Evolutionary conservation across 2,888 invertebrate species (phyloP).

Genomic region (Anorthoa munda): DNA sequence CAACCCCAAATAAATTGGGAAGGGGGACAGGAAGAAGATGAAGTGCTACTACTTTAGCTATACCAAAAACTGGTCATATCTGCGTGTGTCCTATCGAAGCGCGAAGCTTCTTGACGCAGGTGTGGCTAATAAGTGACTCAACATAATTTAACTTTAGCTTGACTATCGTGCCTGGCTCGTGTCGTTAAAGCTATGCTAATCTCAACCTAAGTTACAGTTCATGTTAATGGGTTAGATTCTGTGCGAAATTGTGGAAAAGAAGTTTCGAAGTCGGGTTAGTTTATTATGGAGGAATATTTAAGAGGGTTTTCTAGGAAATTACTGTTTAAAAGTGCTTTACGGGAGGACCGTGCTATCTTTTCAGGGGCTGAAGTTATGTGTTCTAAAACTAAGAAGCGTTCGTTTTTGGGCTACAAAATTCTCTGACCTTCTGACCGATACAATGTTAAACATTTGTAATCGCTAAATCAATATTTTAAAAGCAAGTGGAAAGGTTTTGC

Average conservation of each 20-base stretch:
- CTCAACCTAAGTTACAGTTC: conserved; percentile 57
- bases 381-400: neutral
- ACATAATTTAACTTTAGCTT: conserved; percentile 60
- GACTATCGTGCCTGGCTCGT: conserved; percentile 32
- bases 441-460: too few relatives aligned
- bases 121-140: conserved; percentile 7
- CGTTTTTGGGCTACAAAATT: neutral
- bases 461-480: too few relatives aligned
- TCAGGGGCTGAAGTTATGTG: neutral
- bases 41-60: too few relatives aligned
- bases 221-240: conserved; percentile 60
- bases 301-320: conserved; percentile 33
- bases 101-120: neutral
- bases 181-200: conserved; percentile 60
- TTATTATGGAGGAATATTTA: conserved; percentile 41
- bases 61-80: neutral
- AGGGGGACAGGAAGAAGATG: too few relatives aligned
- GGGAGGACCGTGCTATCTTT: conserved; percentile 12
- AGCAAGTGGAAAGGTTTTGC: too few relatives aligned
- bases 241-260: conserved; percentile 54
- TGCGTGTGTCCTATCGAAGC: neutral
- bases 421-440: neutral
- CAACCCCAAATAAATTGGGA: too few relatives aligned
- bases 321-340: conserved; percentile 29
- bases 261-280: conserved; percentile 46